A percentile compares a stretch with the other conserved stretches of the same genome.
Conservation (phyloP, 1,140 invertebrate genomes). For the Plodia interpunctella region DNA sequence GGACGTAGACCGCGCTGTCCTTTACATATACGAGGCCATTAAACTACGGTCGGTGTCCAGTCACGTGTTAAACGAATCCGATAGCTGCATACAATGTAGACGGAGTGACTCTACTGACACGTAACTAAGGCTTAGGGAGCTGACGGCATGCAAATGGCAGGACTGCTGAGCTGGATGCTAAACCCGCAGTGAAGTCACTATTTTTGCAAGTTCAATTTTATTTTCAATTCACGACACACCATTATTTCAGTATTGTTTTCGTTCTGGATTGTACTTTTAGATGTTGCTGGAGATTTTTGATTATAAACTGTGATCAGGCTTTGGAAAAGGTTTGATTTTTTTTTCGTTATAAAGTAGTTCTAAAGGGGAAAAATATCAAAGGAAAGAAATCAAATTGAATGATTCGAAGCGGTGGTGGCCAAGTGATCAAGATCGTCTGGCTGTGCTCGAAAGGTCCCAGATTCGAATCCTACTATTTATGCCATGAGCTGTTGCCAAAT, state of each 20-base stretch:
- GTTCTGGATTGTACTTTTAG: neutral
- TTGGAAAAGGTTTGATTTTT: too few species aligned
- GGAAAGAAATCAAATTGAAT: too few species aligned
- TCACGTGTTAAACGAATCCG: conserved; percentile 74
- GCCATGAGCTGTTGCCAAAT: too few species aligned
- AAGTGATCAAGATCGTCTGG: too few species aligned
- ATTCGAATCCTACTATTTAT: too few species aligned
- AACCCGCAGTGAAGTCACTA: neutral
- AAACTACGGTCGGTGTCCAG: conserved; percentile 65
- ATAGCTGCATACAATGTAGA: conserved; percentile 62
- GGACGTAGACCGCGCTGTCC: conserved; percentile 66
- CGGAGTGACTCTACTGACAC: conserved; percentile 33
- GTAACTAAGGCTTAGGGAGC: conserved; percentile 25
- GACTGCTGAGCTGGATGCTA: neutral
- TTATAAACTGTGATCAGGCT: too few species aligned
- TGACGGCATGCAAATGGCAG: conserved; percentile 19
- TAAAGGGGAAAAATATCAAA: too few species aligned
- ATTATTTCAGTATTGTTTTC: neutral
- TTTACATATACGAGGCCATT: conserved; percentile 74
- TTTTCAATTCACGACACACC: neutral
- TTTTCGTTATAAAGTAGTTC: too few species aligned
- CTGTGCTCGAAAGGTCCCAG: too few species aligned
- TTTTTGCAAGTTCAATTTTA: neutral
- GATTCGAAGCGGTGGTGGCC: too few species aligned
- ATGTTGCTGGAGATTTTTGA: neutral